A percentile compares a stretch with the other conserved stretches of the same genome.
Evolutionary conservation across 1,140 invertebrate species (phyloP).

Genomic region (Proctacanthus coquilletti): DNA sequence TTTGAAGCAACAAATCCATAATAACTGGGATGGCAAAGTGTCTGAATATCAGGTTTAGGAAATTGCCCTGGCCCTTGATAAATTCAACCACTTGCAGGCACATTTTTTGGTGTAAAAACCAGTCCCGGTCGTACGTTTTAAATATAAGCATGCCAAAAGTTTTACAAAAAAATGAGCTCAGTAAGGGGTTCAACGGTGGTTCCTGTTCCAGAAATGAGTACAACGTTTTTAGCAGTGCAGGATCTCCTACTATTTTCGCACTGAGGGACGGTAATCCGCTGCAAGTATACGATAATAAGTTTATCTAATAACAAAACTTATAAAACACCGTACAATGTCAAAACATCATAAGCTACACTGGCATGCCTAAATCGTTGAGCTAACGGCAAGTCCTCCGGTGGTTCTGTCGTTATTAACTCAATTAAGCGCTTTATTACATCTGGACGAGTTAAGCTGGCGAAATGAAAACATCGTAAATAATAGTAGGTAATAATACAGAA

Average conservation of each 20-base stretch:
- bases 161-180: constrained; percentile 93
- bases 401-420: constrained; percentile 71
- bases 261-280: constrained; percentile 70
- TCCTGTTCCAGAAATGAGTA: constrained; percentile 80
- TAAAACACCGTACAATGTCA: constrained; percentile 40
- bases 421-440: constrained; percentile 77
- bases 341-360: constrained; percentile 84
- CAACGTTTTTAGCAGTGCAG: constrained; percentile 61
- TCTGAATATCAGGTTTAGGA: constrained; percentile 68
- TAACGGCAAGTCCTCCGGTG: constrained; percentile 57
- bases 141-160: constrained; percentile 75
- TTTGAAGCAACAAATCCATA: constrained; percentile 81
- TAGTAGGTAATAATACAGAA: neutral
- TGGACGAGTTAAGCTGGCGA: constrained; percentile 57
- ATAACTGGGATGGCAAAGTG: constrained; percentile 90
- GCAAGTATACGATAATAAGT: neutral
- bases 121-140: constrained; percentile 59
- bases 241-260: constrained; percentile 66
- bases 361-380: constrained; percentile 74
- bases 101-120: constrained; percentile 80
- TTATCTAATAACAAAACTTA: neutral
- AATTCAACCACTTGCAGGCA: constrained; percentile 83
- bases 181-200: constrained; percentile 77
- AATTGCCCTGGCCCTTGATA: constrained; percentile 70
- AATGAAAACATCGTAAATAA: neutral